Percentiles rank a stretch among this genome's conserved stretches.
Evolutionary conservation across 2,797 vertebrate genomes (phyloP).

Genomic region (Ispidina lecontei): DNA sequence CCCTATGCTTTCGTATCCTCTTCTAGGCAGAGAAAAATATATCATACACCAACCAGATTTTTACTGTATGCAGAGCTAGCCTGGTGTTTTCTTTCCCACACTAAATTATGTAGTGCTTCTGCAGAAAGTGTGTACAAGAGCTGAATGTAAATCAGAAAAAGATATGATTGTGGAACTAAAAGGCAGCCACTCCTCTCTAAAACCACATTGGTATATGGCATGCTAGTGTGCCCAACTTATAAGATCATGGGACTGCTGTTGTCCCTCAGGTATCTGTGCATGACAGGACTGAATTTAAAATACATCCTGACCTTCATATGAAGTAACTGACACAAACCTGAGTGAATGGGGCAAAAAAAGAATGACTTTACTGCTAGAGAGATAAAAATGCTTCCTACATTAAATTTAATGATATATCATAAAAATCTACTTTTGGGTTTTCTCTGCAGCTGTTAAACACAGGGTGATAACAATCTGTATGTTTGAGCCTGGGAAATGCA

Average conservation of each 20-base stretch:
- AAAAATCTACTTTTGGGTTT: conserved; percentile 4
- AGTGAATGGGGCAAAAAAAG: neutral
- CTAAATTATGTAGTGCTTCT: conserved; percentile 72
- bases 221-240: neutral
- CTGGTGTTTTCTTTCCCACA: conserved; percentile 36
- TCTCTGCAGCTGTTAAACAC: neutral
- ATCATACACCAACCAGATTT: neutral
- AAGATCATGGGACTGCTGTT: neutral
- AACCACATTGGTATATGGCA: neutral
- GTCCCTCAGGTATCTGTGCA: neutral
- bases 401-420: neutral
- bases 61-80: neutral
- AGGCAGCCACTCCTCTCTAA: neutral
- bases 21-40: neutral
- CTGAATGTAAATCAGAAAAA: conserved; percentile 68
- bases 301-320: neutral
- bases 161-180: neutral
- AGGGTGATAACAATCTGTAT: neutral
- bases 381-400: neutral
- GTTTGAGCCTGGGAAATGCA: neutral
- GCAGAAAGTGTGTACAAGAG: conserved; percentile 47
- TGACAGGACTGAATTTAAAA: neutral
- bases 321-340: neutral
- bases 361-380: neutral
- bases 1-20: neutral